Evolutionary conservation across 2,888 invertebrate species (phyloP), one percentile per base, ranked within the genome.

Genomic region (Tenthredo scrophulariae): DNA sequence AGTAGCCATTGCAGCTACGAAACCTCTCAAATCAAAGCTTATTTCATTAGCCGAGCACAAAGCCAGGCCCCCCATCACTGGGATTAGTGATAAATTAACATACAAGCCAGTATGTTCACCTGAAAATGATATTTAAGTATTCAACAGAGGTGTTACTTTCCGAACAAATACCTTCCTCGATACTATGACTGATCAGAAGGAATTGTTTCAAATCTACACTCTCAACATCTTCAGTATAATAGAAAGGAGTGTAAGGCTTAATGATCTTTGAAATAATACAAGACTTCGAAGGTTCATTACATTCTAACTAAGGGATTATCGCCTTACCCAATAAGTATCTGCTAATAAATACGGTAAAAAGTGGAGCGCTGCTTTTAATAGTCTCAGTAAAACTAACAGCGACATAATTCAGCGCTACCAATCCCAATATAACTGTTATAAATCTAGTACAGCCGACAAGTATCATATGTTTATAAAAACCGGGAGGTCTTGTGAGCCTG

Each of bases 371-470:
- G 93, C 97, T 97, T 92, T 97, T 97, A 75, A 97, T 96, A 18
- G 97, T 97, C 93, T 97, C 97, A 74, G 97, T 97, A 92, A 97
- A 97, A 92, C 97, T 97, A 85, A 97, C 97, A 86, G 97, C 96
- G 85, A 97, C 96, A 93, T 96, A 97, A 94, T 97, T 96, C 84
- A 97, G 94, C 10, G 97, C 96, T 84, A 97, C 95, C 89, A 97
- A 93, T 84, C 97, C 97, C 90, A 97, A 93, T 85, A 97, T 95
- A 83, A 97, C 96, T 7, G 97, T 97, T 77, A 95, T 94, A 93
- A 97, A 97, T 91, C 96, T 95, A 90, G 96, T 96, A 87, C 96
- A 95, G 22, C 97, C 97, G 43, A 97, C 96, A 85, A 97, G 93
- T 85, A 95, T 94, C 96, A 97, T 97, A 90, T 96, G 96, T 84